Evolutionary conservation across 2,888 invertebrate species (phyloP), one percentile per base, ranked within the genome.

Genomic region (Lampropteryx suffumata): DNA sequence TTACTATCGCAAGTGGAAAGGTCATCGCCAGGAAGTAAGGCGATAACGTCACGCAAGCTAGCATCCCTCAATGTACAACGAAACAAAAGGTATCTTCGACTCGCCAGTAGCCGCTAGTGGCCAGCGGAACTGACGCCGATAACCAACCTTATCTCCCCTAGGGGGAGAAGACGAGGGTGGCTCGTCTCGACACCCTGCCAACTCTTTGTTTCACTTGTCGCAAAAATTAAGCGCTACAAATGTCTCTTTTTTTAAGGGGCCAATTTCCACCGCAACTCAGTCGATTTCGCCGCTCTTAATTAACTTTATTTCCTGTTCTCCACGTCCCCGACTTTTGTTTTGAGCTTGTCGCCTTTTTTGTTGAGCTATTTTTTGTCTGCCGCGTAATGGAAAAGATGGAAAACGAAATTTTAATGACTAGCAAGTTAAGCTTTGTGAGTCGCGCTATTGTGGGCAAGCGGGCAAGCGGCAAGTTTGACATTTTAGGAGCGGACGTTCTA

Each of bases 211-310:
- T 89, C 87, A 86, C 88, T 89, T 88, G 89, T 89, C 90, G 85
- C 89, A 88, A 88, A 90, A 90, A 90, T 90, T 90, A 90, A 88
- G 84, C 87, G 87, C 87, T 86, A 89, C 89, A 89, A 89, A 89
- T 88, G 87, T 87, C 85, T 87, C 86, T 83, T 86, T 88, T 48
- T 89, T 89, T 86, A 89, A 87, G 80, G 82, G 84, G 80, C 86
- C 87, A 89, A 89, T 89, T 89, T 89, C 83, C 86, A 88, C 89
- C 87, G 87, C 88, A 86, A 82, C 88, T 86, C 88, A 88, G 89
- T 88, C 89, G 89, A 89, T 90, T 90, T 88, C 84, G 83, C 84
- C 80, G 87, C 89, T 88, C 86, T 89, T 90, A 90, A 90, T 90
- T 90, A 90, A 90, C 89, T 90, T 89, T 88, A 89, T 88, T 90